Base-by-base conservation (phyloP, 2,797 vertebrate genomes). In the Australoheros facetus region DNA sequence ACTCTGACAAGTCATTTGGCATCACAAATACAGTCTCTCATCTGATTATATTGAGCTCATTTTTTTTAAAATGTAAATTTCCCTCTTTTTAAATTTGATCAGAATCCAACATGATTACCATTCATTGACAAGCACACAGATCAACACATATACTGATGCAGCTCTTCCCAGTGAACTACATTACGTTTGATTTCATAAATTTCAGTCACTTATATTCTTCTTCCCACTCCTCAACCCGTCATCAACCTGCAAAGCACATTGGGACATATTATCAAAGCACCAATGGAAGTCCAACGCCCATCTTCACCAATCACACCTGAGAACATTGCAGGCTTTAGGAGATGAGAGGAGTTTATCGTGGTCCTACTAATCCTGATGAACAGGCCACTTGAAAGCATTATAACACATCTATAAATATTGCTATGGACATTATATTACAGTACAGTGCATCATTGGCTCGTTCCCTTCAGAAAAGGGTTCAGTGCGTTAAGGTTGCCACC, bases 401-500 rank as follows among this genome's bases (percentile, higher is more conserved):
- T 90, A 93, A 94, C 93, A 95, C 93, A 94, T 94, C 93, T 95
- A 96, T 96, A 96, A 96, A 96, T 96, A 96, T 96, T 96, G 95
- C 95, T 96, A 95, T 95, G 85, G 94, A 96, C 94, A 95, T 90
- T 94, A 96, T 94, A 91, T 93, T 95, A 96, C 95, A 96, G 93
- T 96, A 94, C 95, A 96, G 96, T 96, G 96, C 96, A 96, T 96
- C 93, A 94, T 94, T 93, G 93, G 94, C 94, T 95, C 91, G 79
- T 93, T 92, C 95, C 94, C 91, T 93, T 84, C 39, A 87, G 76
- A 88, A 80, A 90, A 90, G 93, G 95, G 92, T 85, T 96, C 95
- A 96, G 95, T 96, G 95, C 93, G 89, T 93, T 89, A 91, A 86
- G 86, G 87, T 79, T 71, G 93, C 93, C 91, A 87, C 93, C 91